A percentile compares a stretch with the other conserved stretches of the same genome.
Conservation (phyloP, 1,140 invertebrate genomes). For the Pseudomyrmex gracilis region DNA sequence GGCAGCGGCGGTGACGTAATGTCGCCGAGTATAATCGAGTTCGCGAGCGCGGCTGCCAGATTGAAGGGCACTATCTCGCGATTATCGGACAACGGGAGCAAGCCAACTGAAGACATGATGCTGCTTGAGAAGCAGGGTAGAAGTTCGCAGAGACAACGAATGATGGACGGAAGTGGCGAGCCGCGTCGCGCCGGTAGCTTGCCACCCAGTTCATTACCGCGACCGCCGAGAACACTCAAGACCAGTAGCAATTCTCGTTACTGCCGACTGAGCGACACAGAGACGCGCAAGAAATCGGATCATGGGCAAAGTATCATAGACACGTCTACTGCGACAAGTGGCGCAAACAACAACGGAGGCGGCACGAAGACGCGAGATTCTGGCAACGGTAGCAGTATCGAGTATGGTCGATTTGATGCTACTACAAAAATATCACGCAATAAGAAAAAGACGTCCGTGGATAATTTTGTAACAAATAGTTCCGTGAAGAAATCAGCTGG, state of each 20-base stretch:
- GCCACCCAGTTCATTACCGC: slow-evolving; percentile 89
- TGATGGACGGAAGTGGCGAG: slow-evolving; percentile 84
- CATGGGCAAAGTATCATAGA: slow-evolving; percentile 77
- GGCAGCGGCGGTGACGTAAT: slow-evolving; percentile 76
- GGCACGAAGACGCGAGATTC: slow-evolving; percentile 75
- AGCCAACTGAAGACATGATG: slow-evolving; percentile 88
- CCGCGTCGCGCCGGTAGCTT: slow-evolving; percentile 85
- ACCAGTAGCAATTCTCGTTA: slow-evolving; percentile 85
- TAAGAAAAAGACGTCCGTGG: slow-evolving; percentile 84
- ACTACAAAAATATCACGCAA: slow-evolving; percentile 79
- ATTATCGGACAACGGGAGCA: slow-evolving; percentile 78
- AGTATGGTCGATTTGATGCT: slow-evolving; percentile 81
- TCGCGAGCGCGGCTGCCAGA: slow-evolving; percentile 78
- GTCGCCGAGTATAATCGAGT: slow-evolving; percentile 81
- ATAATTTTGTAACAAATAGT: slow-evolving; percentile 76
- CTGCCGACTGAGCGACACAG: slow-evolving; percentile 87
- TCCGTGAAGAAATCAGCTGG: slow-evolving; percentile 75
- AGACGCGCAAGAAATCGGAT: slow-evolving; percentile 84
- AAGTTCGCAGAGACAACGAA: slow-evolving; percentile 90
- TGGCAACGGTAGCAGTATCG: slow-evolving; percentile 79
- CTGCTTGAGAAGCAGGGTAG: slow-evolving; percentile 91
- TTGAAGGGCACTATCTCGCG: slow-evolving; percentile 83
- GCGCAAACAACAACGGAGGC: slow-evolving; percentile 21
- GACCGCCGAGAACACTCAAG: slow-evolving; percentile 88
- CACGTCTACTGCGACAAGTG: slow-evolving; percentile 1